phyloP scores from a whole-genome alignment of 2,888 invertebrate species.

The Phalangium opilio region DNA sequence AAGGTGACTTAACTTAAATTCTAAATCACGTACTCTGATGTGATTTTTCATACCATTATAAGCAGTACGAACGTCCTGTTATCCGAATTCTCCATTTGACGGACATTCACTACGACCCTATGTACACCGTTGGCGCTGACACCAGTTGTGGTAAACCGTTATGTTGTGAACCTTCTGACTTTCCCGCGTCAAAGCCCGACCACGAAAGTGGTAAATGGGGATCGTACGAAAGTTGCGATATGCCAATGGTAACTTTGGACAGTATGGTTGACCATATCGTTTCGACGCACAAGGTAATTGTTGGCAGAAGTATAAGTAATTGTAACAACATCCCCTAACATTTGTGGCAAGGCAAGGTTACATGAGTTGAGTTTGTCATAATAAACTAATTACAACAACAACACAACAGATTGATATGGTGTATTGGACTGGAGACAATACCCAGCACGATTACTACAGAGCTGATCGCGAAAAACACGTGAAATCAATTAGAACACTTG shows the following conservation, averaged over 20 bases:
- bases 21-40: no score
- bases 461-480: constrained; percentile 14
- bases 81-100: constrained; percentile 46
- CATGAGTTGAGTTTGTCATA: no score
- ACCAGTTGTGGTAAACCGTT: constrained; percentile 56
- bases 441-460: constrained; percentile 34
- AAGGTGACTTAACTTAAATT: no score
- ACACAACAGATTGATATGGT: constrained; percentile 32
- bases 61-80: constrained; percentile 15
- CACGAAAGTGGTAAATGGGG: constrained; percentile 59
- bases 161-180: constrained; percentile 52
- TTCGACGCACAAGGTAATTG: constrained; percentile 38
- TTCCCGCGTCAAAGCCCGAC: constrained; percentile 23
- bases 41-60: no score
- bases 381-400: no score
- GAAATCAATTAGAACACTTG: constrained; percentile 11
- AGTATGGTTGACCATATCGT: constrained; percentile 47
- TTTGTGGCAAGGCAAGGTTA: no score
- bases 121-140: constrained; percentile 49
- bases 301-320: no score
- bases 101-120: constrained; percentile 63
- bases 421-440: constrained; percentile 37
- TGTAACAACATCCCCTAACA: no score
- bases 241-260: constrained; percentile 50
- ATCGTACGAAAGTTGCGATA: constrained; percentile 59